Base-by-base conservation (phyloP, 2,113 vertebrate genomes). In the Coregonus clupeaformis region DNA sequence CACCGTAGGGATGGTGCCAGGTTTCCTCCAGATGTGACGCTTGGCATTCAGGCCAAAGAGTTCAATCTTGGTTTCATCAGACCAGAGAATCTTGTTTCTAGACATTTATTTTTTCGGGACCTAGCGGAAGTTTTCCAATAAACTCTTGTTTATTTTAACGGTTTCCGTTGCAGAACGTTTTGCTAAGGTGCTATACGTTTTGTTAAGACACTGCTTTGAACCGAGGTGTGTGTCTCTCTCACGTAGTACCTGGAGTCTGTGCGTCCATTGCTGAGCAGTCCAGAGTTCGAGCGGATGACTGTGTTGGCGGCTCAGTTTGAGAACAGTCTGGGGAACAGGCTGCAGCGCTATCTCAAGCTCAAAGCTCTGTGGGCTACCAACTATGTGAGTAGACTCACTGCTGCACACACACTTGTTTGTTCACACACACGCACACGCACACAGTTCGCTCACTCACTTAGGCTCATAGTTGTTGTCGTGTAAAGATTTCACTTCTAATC, bases 321-420 rank as follows among this genome's bases (percentile, higher is more conserved):
- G 81, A 75, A 47, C 2, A 91, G 80, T 30, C 86, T 95, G 47
- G 95, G 93, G 0, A 91, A 92, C 11, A 88, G 91, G 1, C 90
- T 96, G 24, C 96, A 97, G 74, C 92, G 94, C 80, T 95, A 96
- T 80, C 90, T 97, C 59, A 91, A 83, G 25, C 92, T 96, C 30
- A 97, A 97, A 85, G 94, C 95, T 62, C 94, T 96, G 83, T 97
- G 95, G 94, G 94, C 95, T 18, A 87, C 94, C 66, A 97, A 97
- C 82, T 97, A 96, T 6, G 95, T 96, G 80, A 90, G 95, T 93
- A n/a, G 1, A 42, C 14, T 47, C 52, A 14, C 18, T 29, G 11
- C 9, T 24, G 20, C 20, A n/a, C 14, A 57, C 55, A 57, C 20
- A 57, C 55, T 57, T 29, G 11, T 14, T 27, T 24, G 20, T 27